These are phyloP conservation scores for Charaxes varanes DNA, from an alignment of 1,140 invertebrate species.

Conservation along the genomic window DNA sequence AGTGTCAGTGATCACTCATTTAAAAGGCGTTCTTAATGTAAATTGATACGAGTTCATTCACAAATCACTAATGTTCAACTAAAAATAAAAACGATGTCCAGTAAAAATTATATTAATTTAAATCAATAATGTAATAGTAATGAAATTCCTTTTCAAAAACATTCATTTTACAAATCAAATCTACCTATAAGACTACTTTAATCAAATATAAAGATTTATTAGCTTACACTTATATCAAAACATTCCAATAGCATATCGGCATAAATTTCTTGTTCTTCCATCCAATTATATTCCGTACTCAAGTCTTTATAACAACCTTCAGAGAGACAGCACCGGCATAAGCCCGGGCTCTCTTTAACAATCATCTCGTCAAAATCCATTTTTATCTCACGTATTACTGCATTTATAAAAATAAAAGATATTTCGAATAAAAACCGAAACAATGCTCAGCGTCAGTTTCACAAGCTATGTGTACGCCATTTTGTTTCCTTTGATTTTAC, in stretches of 20 bases:
- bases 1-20: too few relatives aligned
- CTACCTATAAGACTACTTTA: neutral
- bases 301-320: conserved; percentile 66
- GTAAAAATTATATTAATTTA: too few relatives aligned
- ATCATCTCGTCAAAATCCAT: conserved; percentile 62
- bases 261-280: conserved; percentile 60
- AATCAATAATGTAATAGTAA: too few relatives aligned
- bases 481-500: conserved; percentile 25
- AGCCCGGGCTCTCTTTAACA: conserved; percentile 60
- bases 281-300: conserved; percentile 54
- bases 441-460: conserved; percentile 4
- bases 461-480: conserved; percentile 25
- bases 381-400: conserved; percentile 21
- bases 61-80: too few relatives aligned
- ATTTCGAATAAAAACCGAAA: conserved; percentile 10
- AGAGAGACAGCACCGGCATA: conserved; percentile 65
- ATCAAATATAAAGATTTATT: neutral
- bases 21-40: too few relatives aligned
- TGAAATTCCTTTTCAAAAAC: too few relatives aligned
- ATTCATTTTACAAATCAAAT: too few relatives aligned
- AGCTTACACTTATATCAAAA: conserved; percentile 63
- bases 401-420: conserved; percentile 12
- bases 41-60: too few relatives aligned
- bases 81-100: too few relatives aligned
- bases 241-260: conserved; percentile 68